A percentile compares a stretch with the other conserved stretches of the same genome.
Conservation (phyloP, 30 jellyfish, hydroid and myxozoan species). For the Hydractinia echinata region DNA sequence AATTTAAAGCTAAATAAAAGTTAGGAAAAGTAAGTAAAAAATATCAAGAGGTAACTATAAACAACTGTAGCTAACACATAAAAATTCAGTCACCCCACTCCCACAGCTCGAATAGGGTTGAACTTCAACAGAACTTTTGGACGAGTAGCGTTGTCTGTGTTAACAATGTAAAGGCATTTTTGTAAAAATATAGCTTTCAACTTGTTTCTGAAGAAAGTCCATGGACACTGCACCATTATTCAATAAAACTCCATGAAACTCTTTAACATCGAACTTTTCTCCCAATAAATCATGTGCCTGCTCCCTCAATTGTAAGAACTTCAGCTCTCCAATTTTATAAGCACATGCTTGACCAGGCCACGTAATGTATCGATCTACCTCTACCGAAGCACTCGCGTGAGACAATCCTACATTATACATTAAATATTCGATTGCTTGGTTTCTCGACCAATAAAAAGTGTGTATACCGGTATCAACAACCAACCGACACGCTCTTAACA, state of each 20-base stretch:
- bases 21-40: too few species aligned
- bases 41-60: too few species aligned
- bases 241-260: constrained; percentile 9
- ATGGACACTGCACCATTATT: constrained; percentile 1
- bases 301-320: not conserved
- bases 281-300: not conserved
- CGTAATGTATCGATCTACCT: constrained; percentile 5
- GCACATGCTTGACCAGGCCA: constrained; percentile 11
- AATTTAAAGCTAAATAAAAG: too few species aligned
- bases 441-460: constrained; percentile 7
- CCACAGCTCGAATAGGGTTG: too few species aligned
- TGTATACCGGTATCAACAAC: constrained; percentile 26
- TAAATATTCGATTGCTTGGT: not conserved
- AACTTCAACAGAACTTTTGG: too few species aligned
- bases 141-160: too few species aligned
- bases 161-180: not conserved
- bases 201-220: constrained; percentile 10
- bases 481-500: not conserved
- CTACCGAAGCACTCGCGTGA: not conserved
- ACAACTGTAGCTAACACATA: too few species aligned
- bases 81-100: too few species aligned
- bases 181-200: not conserved
- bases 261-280: constrained; percentile 11
- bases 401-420: not conserved
- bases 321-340: constrained; percentile 11